Evolutionary conservation across 2,888 invertebrate species (phyloP).

Genomic region (Pimpla rufipes): DNA sequence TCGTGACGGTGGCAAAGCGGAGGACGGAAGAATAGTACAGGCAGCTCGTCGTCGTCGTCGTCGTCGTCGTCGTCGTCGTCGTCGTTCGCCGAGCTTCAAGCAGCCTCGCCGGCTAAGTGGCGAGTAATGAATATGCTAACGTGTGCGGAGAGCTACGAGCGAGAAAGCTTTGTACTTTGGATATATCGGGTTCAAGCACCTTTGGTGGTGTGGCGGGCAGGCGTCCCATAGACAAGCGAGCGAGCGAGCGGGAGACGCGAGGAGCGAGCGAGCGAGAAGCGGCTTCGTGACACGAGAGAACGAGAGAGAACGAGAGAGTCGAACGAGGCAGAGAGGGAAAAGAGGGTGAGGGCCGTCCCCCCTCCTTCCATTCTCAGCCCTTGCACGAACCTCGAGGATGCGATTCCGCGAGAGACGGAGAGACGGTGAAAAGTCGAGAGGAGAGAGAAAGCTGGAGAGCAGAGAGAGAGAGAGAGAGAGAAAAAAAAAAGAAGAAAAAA

Average conservation of each 20-base stretch:
- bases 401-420: slow-evolving; percentile 1
- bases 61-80: slow-evolving; percentile 52
- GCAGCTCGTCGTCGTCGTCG: slow-evolving; percentile 28
- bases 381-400: slow-evolving; percentile 44
- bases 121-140: slow-evolving; percentile 84
- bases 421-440: slow-evolving; percentile 1
- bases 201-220: slow-evolving; percentile 63
- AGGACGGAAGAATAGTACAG: slow-evolving; percentile 46
- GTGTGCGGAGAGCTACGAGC: slow-evolving; percentile 79
- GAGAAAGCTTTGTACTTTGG: slow-evolving; percentile 81
- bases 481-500: slow-evolving; percentile 12
- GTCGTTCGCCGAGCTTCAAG: slow-evolving; percentile 73
- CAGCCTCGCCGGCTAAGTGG: slow-evolving; percentile 78
- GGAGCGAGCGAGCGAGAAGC: slow-evolving; percentile 12
- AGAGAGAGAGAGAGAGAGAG: too few species aligned
- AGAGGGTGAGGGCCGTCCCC: slow-evolving; percentile 22
- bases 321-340: slow-evolving; percentile 35
- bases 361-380: slow-evolving; percentile 38
- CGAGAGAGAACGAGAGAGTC: slow-evolving; percentile 38
- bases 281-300: slow-evolving; percentile 18
- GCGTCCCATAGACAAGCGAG: slow-evolving; percentile 42
- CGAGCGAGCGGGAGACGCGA: slow-evolving; percentile 4
- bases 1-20: too few species aligned
- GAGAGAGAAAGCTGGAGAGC: not conserved
- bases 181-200: slow-evolving; percentile 80